Percentiles rank a stretch among this genome's conserved stretches.
Conservation (phyloP, 2,888 invertebrate species). For the Cylindroiulus punctatus region DNA sequence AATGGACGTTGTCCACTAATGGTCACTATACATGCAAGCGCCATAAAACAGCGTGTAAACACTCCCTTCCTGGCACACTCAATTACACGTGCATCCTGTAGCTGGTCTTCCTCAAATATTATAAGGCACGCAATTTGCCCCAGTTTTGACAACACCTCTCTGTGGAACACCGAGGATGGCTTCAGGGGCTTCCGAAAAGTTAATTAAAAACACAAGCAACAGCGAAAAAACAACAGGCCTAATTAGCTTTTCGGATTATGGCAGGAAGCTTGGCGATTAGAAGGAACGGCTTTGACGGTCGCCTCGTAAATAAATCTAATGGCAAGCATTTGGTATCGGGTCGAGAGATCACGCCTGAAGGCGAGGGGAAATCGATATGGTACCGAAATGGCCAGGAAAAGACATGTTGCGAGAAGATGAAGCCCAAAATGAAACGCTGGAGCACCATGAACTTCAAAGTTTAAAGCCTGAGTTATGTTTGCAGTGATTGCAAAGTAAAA, state of each 20-base stretch:
- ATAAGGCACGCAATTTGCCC: not conserved
- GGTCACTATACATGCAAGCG: slow-evolving; percentile 21
- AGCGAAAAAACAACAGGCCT: not conserved
- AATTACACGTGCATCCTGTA: slow-evolving; percentile 2
- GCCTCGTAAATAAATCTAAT: not conserved
- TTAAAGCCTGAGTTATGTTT: too few relatives aligned
- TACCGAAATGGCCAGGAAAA: not conserved
- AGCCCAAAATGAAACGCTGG: too few relatives aligned
- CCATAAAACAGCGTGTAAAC: slow-evolving; percentile 42
- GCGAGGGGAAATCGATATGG: not conserved
- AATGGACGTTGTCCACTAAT: slow-evolving; percentile 10
- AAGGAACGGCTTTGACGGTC: not conserved
- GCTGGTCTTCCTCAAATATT: not conserved
- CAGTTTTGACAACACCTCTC: slow-evolving; percentile 26
- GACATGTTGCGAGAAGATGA: too few relatives aligned
- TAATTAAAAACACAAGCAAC: not conserved
- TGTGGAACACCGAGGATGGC: not conserved
- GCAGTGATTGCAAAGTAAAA: too few relatives aligned
- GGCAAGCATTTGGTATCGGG: not conserved
- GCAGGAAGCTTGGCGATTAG: slow-evolving; percentile 28
- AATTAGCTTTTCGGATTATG: slow-evolving; percentile 37
- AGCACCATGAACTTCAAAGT: too few relatives aligned
- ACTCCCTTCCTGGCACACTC: slow-evolving; percentile 20
- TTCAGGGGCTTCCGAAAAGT: slow-evolving; percentile 42
- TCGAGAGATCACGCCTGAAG: not conserved